A percentile compares a stretch with the other conserved stretches of the same genome.
These are phyloP conservation scores for Balaeniceps rex DNA, from an alignment of 2,113 vertebrate species.

Conservation along the genomic window DNA sequence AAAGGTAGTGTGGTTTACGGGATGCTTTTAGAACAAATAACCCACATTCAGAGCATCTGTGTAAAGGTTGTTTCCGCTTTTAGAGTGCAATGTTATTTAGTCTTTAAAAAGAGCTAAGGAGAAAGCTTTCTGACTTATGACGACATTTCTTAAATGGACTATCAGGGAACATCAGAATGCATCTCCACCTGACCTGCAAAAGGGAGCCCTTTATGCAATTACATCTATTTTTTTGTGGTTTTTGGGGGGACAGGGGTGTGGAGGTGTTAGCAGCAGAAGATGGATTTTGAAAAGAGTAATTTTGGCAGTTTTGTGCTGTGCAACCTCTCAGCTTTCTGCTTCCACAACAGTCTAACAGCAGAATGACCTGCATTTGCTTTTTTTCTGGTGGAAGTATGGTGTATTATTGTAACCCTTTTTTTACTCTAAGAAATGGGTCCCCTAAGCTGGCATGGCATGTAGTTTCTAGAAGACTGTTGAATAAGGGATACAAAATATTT, in stretches of 20 bases:
- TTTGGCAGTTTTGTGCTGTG: neutral
- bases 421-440: neutral
- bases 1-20: neutral
- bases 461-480: neutral
- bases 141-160: neutral
- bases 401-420: neutral
- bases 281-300: neutral
- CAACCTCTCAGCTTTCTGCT: neutral
- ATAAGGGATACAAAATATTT: slow-evolving; percentile 6
- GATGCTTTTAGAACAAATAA: neutral
- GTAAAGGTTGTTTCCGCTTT: neutral
- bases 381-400: neutral
- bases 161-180: neutral
- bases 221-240: neutral
- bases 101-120: neutral
- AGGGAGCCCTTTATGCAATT: neutral
- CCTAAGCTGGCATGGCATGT: neutral
- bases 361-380: neutral
- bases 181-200: neutral
- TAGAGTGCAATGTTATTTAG: neutral
- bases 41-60: neutral
- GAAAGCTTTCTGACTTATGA: neutral
- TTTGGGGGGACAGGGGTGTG: neutral
- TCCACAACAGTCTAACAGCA: neutral
- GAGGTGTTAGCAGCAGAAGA: neutral